These are phyloP conservation scores for Drosophila pegasa DNA, from an alignment of 2,888 invertebrate genomes.

Conservation along the genomic window DNA sequence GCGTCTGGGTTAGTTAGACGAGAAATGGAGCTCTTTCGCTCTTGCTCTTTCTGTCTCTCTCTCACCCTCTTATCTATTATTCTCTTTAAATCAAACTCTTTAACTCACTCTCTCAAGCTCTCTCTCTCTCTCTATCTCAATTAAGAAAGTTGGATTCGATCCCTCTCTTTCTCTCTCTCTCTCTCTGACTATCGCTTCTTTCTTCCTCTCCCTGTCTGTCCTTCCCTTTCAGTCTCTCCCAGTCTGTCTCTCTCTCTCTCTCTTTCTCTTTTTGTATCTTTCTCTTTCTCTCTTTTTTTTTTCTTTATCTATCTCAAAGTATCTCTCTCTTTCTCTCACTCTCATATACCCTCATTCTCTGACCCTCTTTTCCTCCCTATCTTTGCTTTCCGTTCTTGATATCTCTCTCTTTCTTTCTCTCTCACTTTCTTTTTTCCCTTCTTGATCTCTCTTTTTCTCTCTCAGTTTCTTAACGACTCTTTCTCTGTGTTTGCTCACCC, in stretches of 20 bases:
- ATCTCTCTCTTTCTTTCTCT: too few relatives aligned
- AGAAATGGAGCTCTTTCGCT: neutral
- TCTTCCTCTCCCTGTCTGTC: neutral
- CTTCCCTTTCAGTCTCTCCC: too few relatives aligned
- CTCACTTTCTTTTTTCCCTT: neutral
- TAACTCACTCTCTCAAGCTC: neutral
- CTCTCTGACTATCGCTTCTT: neutral
- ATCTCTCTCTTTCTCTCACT: too few relatives aligned
- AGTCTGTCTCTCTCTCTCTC: neutral
- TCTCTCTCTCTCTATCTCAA: neutral
- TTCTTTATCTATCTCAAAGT: too few relatives aligned
- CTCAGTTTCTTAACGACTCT: neutral
- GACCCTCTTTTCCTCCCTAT: neutral
- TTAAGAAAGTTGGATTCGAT: too few relatives aligned
- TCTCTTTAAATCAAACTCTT: neutral
- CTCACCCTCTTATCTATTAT: neutral
- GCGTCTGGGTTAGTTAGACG: neutral
- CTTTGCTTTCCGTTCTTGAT: too few relatives aligned
- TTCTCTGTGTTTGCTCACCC: neutral
- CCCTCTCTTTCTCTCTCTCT: neutral
- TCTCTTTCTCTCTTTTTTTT: neutral
- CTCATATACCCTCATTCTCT: too few relatives aligned
- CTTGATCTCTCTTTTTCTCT: neutral
- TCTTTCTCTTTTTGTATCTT: neutral
- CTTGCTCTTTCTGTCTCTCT: neutral